Evolutionary conservation across 2,113 vertebrate genomes (phyloP).

Genomic region (Erinaceus europaeus): DNA sequence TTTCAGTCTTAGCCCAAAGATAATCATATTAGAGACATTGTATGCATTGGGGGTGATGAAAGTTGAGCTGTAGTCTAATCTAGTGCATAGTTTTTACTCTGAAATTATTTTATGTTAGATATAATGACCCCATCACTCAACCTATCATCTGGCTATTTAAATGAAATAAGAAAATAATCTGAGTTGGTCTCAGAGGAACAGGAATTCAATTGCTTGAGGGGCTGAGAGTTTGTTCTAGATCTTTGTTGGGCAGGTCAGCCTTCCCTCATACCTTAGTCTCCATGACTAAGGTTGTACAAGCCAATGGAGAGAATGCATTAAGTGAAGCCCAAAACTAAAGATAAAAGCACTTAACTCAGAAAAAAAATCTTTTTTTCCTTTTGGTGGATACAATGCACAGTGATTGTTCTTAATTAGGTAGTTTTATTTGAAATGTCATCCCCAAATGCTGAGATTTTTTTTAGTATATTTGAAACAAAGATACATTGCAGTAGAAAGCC

Average conservation of each 20-base stretch:
- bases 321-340: slow-evolving; percentile 35
- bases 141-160: slow-evolving; percentile 54
- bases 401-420: slow-evolving; percentile 58
- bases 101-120: slow-evolving; percentile 59
- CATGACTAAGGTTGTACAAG: slow-evolving; percentile 22
- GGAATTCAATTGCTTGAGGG: slow-evolving; percentile 12
- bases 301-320: slow-evolving; percentile 34
- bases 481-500: slow-evolving; percentile 3
- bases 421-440: slow-evolving; percentile 50
- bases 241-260: neutral
- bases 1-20: slow-evolving; percentile 37
- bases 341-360: slow-evolving; percentile 62
- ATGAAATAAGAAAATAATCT: slow-evolving; percentile 63
- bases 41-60: slow-evolving; percentile 36
- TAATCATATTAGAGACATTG: neutral
- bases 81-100: slow-evolving; percentile 49
- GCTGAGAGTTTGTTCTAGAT: slow-evolving; percentile 41
- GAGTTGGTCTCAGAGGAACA: slow-evolving; percentile 12
- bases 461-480: slow-evolving; percentile 65
- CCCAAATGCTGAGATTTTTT: slow-evolving; percentile 26
- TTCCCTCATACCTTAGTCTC: slow-evolving; percentile 7
- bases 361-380: neutral
- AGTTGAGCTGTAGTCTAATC: slow-evolving; percentile 41
- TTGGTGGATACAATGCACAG: slow-evolving; percentile 1
- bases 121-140: slow-evolving; percentile 55